Evolutionary conservation across 1,140 invertebrate species (phyloP).

Genomic region (Drosophila tani): DNA sequence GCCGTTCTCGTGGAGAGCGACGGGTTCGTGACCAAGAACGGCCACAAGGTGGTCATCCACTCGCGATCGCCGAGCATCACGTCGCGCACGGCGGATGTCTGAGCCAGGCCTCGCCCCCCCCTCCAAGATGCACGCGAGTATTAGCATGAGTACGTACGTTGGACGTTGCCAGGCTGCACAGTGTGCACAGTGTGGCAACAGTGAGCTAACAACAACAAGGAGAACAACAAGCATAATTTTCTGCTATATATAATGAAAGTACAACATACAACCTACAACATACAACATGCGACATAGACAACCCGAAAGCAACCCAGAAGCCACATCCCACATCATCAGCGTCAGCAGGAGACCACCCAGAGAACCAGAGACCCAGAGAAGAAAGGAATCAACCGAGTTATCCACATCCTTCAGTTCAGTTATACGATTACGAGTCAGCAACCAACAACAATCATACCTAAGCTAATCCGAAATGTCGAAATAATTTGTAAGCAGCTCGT

Average conservation of each 20-base stretch:
- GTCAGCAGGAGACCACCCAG: slow-evolving; percentile 1
- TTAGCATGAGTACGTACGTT: slow-evolving; percentile 59
- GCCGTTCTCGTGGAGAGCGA: slow-evolving; percentile 93
- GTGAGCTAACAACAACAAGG: slow-evolving; percentile 46
- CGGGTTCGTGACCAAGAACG: slow-evolving; percentile 92
- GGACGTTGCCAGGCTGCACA: slow-evolving; percentile 36
- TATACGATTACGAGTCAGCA: slow-evolving; percentile 44
- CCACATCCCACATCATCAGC: slow-evolving; percentile 13
- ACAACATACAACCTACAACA: slow-evolving; percentile 48
- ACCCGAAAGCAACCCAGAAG: slow-evolving; percentile 39
- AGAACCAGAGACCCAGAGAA: slow-evolving; percentile 27
- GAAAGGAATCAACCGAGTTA: slow-evolving; percentile 4
- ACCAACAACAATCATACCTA: slow-evolving; percentile 62
- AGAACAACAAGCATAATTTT: slow-evolving; percentile 77
- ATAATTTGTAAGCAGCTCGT: slow-evolving; percentile 57
- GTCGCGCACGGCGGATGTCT: slow-evolving; percentile 92
- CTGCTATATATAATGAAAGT: slow-evolving; percentile 71
- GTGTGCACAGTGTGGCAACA: slow-evolving; percentile 40
- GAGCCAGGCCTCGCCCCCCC: slow-evolving; percentile 88
- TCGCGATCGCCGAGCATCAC: slow-evolving; percentile 93
- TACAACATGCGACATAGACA: not conserved
- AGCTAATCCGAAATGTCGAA: slow-evolving; percentile 55
- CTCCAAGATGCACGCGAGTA: slow-evolving; percentile 85
- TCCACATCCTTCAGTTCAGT: slow-evolving; percentile 35
- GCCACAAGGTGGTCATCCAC: slow-evolving; percentile 95